These are phyloP conservation scores for Bombus terrestris DNA, from an alignment of 1,140 invertebrate species.

Conservation along the genomic window DNA sequence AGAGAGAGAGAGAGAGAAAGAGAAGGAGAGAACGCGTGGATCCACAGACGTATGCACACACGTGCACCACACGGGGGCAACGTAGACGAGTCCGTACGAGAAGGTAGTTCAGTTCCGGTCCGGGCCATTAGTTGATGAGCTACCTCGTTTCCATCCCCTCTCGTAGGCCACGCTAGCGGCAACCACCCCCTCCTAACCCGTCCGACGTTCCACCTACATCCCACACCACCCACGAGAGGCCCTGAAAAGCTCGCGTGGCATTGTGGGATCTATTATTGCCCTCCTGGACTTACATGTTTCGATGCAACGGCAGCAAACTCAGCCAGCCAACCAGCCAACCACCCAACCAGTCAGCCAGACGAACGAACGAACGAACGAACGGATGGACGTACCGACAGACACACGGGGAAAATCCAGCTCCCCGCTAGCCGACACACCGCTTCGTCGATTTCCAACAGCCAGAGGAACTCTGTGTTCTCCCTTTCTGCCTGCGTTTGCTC, in stretches of 20 bases:
- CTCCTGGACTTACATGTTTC: conserved; percentile 78
- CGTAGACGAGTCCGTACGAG: conserved; percentile 66
- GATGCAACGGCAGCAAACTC: conserved; percentile 71
- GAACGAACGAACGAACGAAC: conserved; percentile 48
- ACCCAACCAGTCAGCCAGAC: conserved; percentile 30
- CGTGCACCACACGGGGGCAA: conserved; percentile 39
- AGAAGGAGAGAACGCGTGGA: conserved; percentile 6
- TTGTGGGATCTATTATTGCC: conserved; percentile 81
- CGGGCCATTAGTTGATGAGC: conserved; percentile 83
- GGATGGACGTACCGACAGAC: conserved; percentile 44
- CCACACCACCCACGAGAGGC: conserved; percentile 58
- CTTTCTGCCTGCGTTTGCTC: conserved; percentile 53
- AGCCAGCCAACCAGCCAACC: conserved; percentile 62
- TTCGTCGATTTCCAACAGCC: conserved; percentile 34
- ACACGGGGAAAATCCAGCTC: conserved; percentile 47
- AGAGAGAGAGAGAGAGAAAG: neutral
- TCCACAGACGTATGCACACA: conserved; percentile 51
- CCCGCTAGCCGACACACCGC: conserved; percentile 28
- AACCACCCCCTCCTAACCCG: conserved; percentile 46
- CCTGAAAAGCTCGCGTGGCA: conserved; percentile 78
- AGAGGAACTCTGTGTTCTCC: conserved; percentile 6
- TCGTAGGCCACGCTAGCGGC: conserved; percentile 45
- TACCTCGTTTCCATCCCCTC: conserved; percentile 66
- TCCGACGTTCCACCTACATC: conserved; percentile 40
- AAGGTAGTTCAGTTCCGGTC: conserved; percentile 79